Conservation (phyloP, 2,797 vertebrate species). For the Kryptolebias ocellatus region DNA sequence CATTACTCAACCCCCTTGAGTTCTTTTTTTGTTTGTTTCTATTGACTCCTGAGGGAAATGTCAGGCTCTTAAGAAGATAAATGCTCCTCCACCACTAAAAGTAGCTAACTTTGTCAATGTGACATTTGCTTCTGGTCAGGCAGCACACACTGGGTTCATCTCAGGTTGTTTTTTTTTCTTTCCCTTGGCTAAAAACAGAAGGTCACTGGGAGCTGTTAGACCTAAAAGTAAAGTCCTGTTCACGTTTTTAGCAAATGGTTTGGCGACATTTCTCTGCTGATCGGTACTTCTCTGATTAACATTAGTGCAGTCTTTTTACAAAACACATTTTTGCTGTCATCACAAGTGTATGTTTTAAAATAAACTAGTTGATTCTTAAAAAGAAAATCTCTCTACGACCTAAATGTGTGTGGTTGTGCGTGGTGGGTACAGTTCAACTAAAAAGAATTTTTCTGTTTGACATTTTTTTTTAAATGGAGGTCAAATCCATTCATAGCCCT, state of each 20-base stretch:
- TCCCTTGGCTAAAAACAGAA: constrained; percentile 1
- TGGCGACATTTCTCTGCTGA: constrained; percentile 7
- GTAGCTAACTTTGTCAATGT: constrained; percentile 9
- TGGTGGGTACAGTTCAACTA: background rate
- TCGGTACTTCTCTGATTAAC: background rate
- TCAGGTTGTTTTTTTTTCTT: background rate
- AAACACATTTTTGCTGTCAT: background rate
- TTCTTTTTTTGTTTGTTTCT: constrained; percentile 8
- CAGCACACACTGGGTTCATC: constrained; percentile 5
- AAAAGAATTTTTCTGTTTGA: no score
- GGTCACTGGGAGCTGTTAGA: constrained; percentile 2
- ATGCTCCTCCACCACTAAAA: constrained; percentile 9
- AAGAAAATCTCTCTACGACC: background rate
- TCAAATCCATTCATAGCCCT: no score
- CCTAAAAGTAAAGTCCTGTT: background rate
- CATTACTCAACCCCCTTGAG: background rate
- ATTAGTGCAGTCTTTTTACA: background rate
- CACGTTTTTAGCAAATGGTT: background rate
- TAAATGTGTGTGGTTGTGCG: background rate
- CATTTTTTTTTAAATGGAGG: no score
- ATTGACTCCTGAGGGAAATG: background rate
- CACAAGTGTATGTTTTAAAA: background rate
- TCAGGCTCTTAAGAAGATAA: constrained; percentile 6
- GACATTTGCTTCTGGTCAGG: constrained; percentile 3
- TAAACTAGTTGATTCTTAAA: no score